Percentiles rank a stretch among this genome's conserved stretches.
These are phyloP conservation scores for Drosophila kuntzei DNA, from an alignment of 2,888 invertebrate species.

Conservation along the genomic window DNA sequence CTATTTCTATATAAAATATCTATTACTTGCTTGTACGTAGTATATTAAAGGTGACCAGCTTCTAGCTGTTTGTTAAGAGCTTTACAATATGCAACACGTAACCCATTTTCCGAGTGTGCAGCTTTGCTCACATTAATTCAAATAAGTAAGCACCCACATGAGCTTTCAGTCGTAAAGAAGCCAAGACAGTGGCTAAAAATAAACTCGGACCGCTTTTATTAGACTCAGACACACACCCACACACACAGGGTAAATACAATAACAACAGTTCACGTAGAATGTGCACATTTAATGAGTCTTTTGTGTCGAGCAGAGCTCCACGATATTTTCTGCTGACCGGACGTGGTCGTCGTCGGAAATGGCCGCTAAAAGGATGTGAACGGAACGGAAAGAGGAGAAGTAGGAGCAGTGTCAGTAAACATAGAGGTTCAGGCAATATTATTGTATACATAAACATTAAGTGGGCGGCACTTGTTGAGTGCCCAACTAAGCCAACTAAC, in stretches of 20 bases:
- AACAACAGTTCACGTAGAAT: slow-evolving; percentile 45
- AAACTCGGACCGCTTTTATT: slow-evolving; percentile 60
- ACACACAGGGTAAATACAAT: neutral
- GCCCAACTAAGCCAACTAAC: slow-evolving; percentile 4
- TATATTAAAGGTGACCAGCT: slow-evolving; percentile 14
- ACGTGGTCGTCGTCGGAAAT: slow-evolving; percentile 74
- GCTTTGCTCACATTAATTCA: slow-evolving; percentile 50
- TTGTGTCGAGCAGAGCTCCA: slow-evolving; percentile 41
- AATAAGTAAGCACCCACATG: slow-evolving; percentile 52
- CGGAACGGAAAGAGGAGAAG: slow-evolving; percentile 8
- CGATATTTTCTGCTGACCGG: slow-evolving; percentile 66
- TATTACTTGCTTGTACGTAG: neutral
- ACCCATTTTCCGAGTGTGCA: slow-evolving; percentile 54
- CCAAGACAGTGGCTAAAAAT: slow-evolving; percentile 68
- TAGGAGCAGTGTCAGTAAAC: neutral
- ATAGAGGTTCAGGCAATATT: slow-evolving; percentile 48
- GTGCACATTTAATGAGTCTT: slow-evolving; percentile 72
- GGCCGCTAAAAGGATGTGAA: slow-evolving; percentile 71
- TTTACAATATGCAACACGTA: slow-evolving; percentile 67
- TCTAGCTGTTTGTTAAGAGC: slow-evolving; percentile 34
- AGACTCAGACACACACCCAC: slow-evolving; percentile 20
- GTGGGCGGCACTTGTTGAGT: slow-evolving; percentile 70
- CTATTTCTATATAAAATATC: neutral
- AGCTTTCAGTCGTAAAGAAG: slow-evolving; percentile 31
- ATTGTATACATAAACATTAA: slow-evolving; percentile 72